Evolutionary conservation across 1,140 invertebrate species (phyloP).

Genomic region (Phocides pigmalion): DNA sequence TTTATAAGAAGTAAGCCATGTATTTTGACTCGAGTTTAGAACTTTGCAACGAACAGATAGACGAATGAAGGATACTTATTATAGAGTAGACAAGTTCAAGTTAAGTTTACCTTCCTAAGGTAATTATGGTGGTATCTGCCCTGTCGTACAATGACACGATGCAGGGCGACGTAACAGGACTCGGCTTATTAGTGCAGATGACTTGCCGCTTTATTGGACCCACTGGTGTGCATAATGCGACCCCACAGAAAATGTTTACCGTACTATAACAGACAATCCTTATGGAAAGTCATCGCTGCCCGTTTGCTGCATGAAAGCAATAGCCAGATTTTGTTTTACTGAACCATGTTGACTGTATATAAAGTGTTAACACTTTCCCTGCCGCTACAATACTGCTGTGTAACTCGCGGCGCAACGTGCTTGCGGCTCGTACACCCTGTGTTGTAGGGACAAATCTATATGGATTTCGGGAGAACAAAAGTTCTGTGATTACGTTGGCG

Average conservation of each 20-base stretch:
- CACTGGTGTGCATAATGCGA: conserved; percentile 26
- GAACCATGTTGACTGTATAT: too few relatives aligned
- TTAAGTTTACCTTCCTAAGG: conserved; percentile 6
- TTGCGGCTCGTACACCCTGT: too few relatives aligned
- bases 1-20: too few relatives aligned
- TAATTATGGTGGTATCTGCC: conserved; percentile 3
- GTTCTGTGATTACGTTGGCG: too few relatives aligned
- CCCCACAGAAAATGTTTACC: conserved; percentile 30
- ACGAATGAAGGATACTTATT: too few relatives aligned
- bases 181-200: conserved; percentile 31
- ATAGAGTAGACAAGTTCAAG: background rate
- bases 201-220: conserved; percentile 20
- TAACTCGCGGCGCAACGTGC: too few relatives aligned
- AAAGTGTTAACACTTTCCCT: too few relatives aligned
- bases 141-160: conserved; percentile 13
- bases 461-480: too few relatives aligned
- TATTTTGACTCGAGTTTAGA: too few relatives aligned
- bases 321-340: background rate
- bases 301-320: background rate
- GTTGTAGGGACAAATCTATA: too few relatives aligned
- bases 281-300: background rate
- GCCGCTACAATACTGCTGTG: too few relatives aligned
- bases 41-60: too few relatives aligned
- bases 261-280: conserved; percentile 10
- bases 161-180: conserved; percentile 25